These are phyloP conservation scores for Pipistrellus pipistrellus DNA, from an alignment of 2,797 vertebrate genomes.

Conservation along the genomic window DNA sequence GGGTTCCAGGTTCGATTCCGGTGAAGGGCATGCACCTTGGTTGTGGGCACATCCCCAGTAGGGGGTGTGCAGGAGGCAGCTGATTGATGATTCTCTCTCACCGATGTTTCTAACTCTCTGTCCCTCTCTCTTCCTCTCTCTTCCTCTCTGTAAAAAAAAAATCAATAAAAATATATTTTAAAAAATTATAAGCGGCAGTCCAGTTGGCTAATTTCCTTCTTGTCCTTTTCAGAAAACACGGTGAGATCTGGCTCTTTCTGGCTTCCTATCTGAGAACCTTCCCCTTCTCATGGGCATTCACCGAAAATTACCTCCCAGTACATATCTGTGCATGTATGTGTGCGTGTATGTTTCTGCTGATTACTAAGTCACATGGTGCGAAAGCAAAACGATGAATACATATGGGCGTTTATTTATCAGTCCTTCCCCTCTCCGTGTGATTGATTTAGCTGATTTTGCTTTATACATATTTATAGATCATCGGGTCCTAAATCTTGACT, in stretches of 20 bases:
- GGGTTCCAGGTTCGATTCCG: too few relatives aligned
- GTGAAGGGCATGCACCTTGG: too few relatives aligned
- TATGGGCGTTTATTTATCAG: background rate
- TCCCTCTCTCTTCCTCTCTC: too few relatives aligned
- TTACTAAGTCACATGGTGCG: background rate
- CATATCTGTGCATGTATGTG: background rate
- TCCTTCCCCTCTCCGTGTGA: slow-evolving; percentile 36
- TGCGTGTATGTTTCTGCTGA: background rate
- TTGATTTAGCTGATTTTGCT: slow-evolving; percentile 76
- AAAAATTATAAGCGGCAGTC: background rate
- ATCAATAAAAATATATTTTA: too few relatives aligned
- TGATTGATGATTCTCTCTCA: too few relatives aligned
- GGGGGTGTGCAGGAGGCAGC: too few relatives aligned
- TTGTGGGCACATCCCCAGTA: too few relatives aligned
- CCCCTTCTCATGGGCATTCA: background rate
- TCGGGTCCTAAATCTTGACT: slow-evolving; percentile 67
- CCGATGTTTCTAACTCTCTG: too few relatives aligned
- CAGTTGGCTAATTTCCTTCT: background rate
- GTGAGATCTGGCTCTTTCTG: background rate
- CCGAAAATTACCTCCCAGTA: background rate
- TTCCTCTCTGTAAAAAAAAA: too few relatives aligned
- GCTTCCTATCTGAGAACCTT: background rate
- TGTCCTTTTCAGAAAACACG: background rate
- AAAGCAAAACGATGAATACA: slow-evolving; percentile 25
- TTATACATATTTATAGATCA: slow-evolving; percentile 77